A percentile compares a stretch with the other conserved stretches of the same genome.
Evolutionary conservation across 2,888 invertebrate genomes (phyloP).

Genomic region (Apodemia mormo): DNA sequence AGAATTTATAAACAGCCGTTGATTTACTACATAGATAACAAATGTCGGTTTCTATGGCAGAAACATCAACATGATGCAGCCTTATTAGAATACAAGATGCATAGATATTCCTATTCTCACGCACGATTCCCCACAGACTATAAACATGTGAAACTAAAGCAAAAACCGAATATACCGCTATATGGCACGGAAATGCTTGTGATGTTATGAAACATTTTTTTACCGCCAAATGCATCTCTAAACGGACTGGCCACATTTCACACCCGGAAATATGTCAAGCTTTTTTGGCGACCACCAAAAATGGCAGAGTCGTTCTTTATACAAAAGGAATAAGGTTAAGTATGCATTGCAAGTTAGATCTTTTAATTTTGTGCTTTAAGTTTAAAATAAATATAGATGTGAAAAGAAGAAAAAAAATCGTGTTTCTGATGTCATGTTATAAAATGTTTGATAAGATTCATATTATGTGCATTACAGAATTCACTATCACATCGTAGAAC

Average conservation of each 20-base stretch:
- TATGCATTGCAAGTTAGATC: neutral
- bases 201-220: constrained; percentile 49
- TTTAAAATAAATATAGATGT: neutral
- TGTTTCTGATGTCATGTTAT: neutral
- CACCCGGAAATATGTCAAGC: constrained; percentile 70
- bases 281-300: constrained; percentile 50
- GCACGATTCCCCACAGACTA: constrained; percentile 44
- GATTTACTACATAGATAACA: constrained; percentile 41
- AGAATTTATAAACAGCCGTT: constrained; percentile 38
- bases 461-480: neutral
- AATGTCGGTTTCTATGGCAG: constrained; percentile 43
- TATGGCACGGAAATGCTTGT: constrained; percentile 50
- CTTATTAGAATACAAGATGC: constrained; percentile 36
- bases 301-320: neutral
- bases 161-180: constrained; percentile 58
- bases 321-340: neutral
- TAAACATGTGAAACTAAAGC: constrained; percentile 39
- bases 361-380: neutral
- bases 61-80: constrained; percentile 29
- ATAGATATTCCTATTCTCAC: constrained; percentile 43
- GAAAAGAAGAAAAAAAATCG: neutral
- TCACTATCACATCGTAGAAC: no score
- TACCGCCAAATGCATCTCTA: constrained; percentile 60
- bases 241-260: constrained; percentile 72
- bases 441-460: neutral